Base-by-base conservation (phyloP, 2,113 vertebrate genomes). In the Brachyhypopomus occidentalis region DNA sequence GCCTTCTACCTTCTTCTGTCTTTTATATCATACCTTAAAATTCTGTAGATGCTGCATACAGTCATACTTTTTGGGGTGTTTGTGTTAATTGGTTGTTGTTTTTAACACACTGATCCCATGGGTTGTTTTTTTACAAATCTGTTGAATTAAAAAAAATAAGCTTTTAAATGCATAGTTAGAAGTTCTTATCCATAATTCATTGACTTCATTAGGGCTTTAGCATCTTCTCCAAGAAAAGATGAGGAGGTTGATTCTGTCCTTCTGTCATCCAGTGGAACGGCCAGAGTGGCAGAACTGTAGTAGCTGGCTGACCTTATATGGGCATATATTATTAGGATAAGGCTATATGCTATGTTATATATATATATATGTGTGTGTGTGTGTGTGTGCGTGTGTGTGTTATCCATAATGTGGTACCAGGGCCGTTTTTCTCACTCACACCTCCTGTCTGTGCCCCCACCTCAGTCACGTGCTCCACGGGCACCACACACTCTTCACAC, bases 401-500 rank as follows among this genome's bases (percentile, higher is more conserved):
- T 30, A 30, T 30, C 80, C 80, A 76, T 81, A 81, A 81, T 76
- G 80, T 81, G 80, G 66, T 72, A 76, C 52, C 72, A 38, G 80
- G 72, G 72, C 72, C 67, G 52, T 74, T 79, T 84, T 75, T 77
- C 66, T 58, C 78, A 69, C 78, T 75, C 63, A 75, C 84, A 72
- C 74, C 36, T 66, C 62, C 75, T 73, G 67, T 75, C 27, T 66
- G 30, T 75, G 22, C 45, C 73, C 55, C 80, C 76, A 48, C 74
- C 73, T 56, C 58, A 60, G 59, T 55, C 58, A 62, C 67, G 75
- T 56, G 92, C 91, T 94, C 91, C 92, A 94, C 92, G 90, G 93
- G 93, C 92, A 91, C 93, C 92, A 91, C 93, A 89, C 74, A 84
- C 90, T 89, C 90, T 93, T 94, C 91, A 91, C 93, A 91, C 91